phyloP scores from a whole-genome alignment of 37 sponge, comb jelly and placozoan genomes.

The Theonella swinhoei region DNA sequence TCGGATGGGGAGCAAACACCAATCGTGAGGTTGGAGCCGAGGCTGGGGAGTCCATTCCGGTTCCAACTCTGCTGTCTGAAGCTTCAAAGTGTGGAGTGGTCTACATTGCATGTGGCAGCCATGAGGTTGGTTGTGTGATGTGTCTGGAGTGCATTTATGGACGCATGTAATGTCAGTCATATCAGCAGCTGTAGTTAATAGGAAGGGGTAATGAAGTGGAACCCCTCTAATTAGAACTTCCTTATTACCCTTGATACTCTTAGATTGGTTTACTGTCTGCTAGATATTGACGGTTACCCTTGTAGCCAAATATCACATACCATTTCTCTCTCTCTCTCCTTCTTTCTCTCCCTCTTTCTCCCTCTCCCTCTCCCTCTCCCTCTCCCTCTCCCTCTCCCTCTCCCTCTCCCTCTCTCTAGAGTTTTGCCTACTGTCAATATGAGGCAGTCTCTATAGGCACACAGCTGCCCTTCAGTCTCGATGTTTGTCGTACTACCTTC shows the following conservation, averaged over 20 bases:
- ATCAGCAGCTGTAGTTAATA: too few relatives aligned
- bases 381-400: neutral
- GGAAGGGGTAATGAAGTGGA: too few relatives aligned
- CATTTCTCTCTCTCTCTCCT: neutral
- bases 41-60: conserved; percentile 41
- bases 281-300: too few relatives aligned
- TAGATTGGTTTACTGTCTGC: too few relatives aligned
- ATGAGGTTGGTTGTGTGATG: conserved; percentile 57
- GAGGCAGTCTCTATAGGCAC: conserved; percentile 26
- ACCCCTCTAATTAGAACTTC: too few relatives aligned
- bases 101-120: conserved; percentile 46
- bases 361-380: neutral
- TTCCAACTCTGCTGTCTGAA: conserved; percentile 45
- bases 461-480: conserved; percentile 83
- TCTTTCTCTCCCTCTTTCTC: neutral
- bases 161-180: neutral
- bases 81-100: conserved; percentile 45
- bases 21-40: conserved; percentile 49
- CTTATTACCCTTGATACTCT: too few relatives aligned
- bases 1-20: conserved; percentile 85
- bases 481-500: conserved; percentile 67
- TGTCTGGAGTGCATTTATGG: neutral
- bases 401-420: conserved; percentile 40
- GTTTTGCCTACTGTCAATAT: conserved; percentile 61
- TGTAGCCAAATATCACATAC: too few relatives aligned